Base-by-base conservation (phyloP, 2,888 invertebrate genomes). In the Lasioglossum zephyrum region DNA sequence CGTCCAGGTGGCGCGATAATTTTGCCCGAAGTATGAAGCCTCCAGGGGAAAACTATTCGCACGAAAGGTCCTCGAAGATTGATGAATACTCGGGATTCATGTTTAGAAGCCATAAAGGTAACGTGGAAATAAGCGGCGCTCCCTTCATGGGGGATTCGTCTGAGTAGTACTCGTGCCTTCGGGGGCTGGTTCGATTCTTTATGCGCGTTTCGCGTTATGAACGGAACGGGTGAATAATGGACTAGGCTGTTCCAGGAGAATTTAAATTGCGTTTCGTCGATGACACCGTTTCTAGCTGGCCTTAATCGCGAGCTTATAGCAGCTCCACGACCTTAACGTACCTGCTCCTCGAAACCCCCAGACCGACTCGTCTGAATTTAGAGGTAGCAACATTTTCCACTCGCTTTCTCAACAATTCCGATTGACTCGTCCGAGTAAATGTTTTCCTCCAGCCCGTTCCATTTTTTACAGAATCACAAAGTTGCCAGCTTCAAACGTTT, bases 221-320 rank as follows among this genome's bases (percentile, higher is more conserved):
- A 70, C 31, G 41, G 53, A 16, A 31, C 47, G 66, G 44, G 49
- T 81, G 86, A 85, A 86, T 85, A 86, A 86, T 86, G 81, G 60
- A 81, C 47, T 63, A 73, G 86, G 47, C 66, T 49, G 26, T 74
- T 69, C 73, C 49, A 31, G 16, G 73, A 44, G 73, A 85, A 81
- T 78, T 81, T 85, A 85, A 84, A 84, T 81, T 79, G 73, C 73
- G 63, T 66, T 60, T 53, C 44, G 36, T 31, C 47, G 73, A 73
- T 81, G 75, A 31, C 81, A 76, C 75, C 63, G 49, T 86, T 81
- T 81, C 75, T 13, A 18, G 74, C 47, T 11, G 49, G 39, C 49
- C 60, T 39, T 49, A 72, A 78, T 73, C 73, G n/a, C 69, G 47
- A 75, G 22, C 63, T 77, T 79, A 66, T 22, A 72, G 70, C 31